Base-by-base conservation (phyloP, 2,888 invertebrate species). In the Chromoteleia sp. region DNA sequence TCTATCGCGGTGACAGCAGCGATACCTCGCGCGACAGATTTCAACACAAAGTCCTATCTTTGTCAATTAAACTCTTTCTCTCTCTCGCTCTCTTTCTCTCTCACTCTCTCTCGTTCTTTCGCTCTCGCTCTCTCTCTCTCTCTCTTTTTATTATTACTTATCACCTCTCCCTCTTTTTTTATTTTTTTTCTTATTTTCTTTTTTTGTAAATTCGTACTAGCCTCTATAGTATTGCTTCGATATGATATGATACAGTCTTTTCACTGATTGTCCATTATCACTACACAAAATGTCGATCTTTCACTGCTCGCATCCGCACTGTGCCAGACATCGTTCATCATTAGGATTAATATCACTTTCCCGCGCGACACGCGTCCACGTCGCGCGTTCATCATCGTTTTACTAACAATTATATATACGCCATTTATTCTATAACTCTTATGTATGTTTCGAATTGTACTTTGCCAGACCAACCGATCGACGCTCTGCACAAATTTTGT, bases 221-320 rank as follows among this genome's bases (percentile, higher is more conserved):
- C 71, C 71, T 76, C 87, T 89, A 89, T 84, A 81, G 86, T 91
- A 91, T 91, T 91, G 90, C 91, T 91, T 91, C 87, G 84, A 88
- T 87, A 90, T 90, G 87, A 88, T 91, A 91, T 90, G 90, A 89
- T 91, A 91, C 91, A 91, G 91, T 91, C 91, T 91, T 90, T 89
- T 91, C 90, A 91, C 91, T 91, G 91, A 91, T 91, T 91, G 91
- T 91, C 91, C 91, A 88, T 89, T 90, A 91, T 91, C 91, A 91
- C 91, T 91, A 89, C 87, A 85, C 89, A 88, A 87, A 88, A 87
- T 84, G 86, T 86, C 58, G 65, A 74, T 71, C 59, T 80, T 85
- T 82, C 79, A 83, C 76, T 81, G 76, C 75, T 68, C 74, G 81
- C 78, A 76, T 77, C 76, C 39, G 74, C 78, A 74, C 79, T 78